Evolutionary conservation across 2,113 vertebrate species (phyloP), one percentile per base, ranked within the genome.

Genomic region (Lophotis ruficrista): DNA sequence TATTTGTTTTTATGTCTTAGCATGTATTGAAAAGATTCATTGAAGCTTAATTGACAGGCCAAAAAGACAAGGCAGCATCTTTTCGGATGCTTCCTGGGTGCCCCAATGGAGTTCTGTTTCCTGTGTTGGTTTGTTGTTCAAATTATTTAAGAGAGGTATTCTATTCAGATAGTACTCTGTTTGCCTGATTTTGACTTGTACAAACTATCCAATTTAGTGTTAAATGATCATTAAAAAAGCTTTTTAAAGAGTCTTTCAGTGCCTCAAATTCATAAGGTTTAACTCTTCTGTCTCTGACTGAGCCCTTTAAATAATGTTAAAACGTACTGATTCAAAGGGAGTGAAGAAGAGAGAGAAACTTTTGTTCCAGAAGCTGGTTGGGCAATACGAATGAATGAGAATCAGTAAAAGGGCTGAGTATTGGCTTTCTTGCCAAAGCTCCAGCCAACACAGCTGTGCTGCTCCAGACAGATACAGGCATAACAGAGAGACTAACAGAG

Each of bases 381-480:
- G 41, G 80, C 72, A 62, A 17, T 7, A 50, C 56, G 56, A 68
- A 78, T 62, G 76, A 77, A 70, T 56, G 38, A 27, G 37, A 73
- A 31, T 15, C 62, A 66, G 68, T 33, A 30, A 47, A 91, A 87
- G 35, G 30, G 47, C 80, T 68, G 77, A 90, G 60, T 5, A 6
- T 15, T 92, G 71, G 60, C 77, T 84, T 41, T 75, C 84, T 62
- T 0, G 1, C 31, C 75, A 56, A 6, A 69, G 54, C 75, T 85
- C 37, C 58, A 65, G 82, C 50, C 92, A 90, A 12, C 54, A 61
- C 90, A 97, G 95, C 93, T 92, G 88, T 38, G 70, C 73, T 69
- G 73, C 54, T 37, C 31, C 35, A 22, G 71, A 51, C 41, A 37
- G 28, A 90, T 51, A 17, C 38, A 66, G 5, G 58, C 60, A 51